Base-by-base conservation (phyloP, 2,888 invertebrate species). In the Amphipoea lucens region DNA sequence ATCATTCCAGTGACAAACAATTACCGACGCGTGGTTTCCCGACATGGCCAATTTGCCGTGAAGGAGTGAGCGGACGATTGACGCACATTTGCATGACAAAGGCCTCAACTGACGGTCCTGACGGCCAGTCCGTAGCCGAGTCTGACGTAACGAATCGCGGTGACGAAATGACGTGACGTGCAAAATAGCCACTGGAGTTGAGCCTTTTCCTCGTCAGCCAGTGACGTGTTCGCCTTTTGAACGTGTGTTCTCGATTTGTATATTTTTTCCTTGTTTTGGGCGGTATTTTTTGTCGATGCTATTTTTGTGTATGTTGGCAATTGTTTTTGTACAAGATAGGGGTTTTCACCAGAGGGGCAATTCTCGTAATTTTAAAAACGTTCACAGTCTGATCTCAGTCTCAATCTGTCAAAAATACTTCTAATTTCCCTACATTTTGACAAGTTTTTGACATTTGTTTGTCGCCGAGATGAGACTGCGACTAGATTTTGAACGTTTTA, bases 61-160 rank as follows among this genome's bases (percentile, higher is more conserved):
- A 79, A 78, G 79, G 75, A 82, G 78, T 79, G 82, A 76, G 63
- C 79, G 68, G 51, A 45, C 74, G 85, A 79, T 82, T 85, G 84
- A 81, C 83, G 68, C 73, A 74, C 78, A 91, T 91, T 91, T 90
- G 85, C 91, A 91, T 91, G 82, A 90, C 91, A 91, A 91, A 91
- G 87, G 83, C 66, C 29, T 12, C 67, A 65, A 62, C 71, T 62
- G 45, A 67, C 83, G 79, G 79, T 62, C 23, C 48, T 72, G 74
- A 65, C 48, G 74, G 62, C 79, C 57, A 48, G 17, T 42, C 60
- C 20, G 29, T 54, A 62, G 77, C 42, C 48, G 63, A 54, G 17
- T 51, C 42, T 78, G 78, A 76, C 84, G 82, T 86, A 66, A 74
- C 83, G 62, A 62, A 66, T 73, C 66, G 75, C 62, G 9, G 66